Percentiles rank a stretch among this genome's conserved stretches.
Conservation (phyloP, 2,888 invertebrate species). For the Ditylenchus weischeri region DNA sequence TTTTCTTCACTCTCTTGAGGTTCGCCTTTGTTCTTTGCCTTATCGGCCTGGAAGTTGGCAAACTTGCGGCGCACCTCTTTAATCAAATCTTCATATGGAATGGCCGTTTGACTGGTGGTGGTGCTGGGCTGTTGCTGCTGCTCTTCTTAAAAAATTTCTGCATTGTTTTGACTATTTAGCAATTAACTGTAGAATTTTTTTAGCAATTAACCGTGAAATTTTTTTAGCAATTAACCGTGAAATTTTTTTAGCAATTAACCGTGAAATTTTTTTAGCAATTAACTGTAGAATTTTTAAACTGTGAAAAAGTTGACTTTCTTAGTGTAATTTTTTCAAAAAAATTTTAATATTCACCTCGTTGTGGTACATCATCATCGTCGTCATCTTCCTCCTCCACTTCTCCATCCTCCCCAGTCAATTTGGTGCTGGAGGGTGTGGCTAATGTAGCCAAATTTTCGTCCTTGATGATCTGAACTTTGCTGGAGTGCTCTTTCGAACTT, state of each 20-base stretch:
- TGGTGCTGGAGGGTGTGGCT: too few species aligned
- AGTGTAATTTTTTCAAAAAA: neutral
- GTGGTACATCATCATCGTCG: neutral
- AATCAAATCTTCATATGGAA: too few species aligned
- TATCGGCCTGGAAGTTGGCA: neutral
- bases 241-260: too few species aligned
- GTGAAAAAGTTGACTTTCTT: neutral
- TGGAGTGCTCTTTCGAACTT: conserved; percentile 9
- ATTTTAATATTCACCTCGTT: too few species aligned
- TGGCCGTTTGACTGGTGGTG: neutral
- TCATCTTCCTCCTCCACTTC: conserved; percentile 7
- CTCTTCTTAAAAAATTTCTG: neutral
- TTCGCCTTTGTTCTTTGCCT: neutral
- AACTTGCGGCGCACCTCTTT: too few species aligned
- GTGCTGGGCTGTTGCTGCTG: neutral
- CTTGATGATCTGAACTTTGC: conserved; percentile 5
- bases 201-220: too few species aligned
- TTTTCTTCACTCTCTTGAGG: neutral
- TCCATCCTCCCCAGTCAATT: too few species aligned
- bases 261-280: too few species aligned
- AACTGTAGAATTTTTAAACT: too few species aligned
- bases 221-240: too few species aligned
- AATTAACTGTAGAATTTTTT: too few species aligned
- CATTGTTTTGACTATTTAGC: neutral
- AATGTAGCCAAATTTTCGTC: conserved; percentile 6